Evolutionary conservation across 2,797 vertebrate species (phyloP).

Genomic region (Chaetodon trifasciatus): DNA sequence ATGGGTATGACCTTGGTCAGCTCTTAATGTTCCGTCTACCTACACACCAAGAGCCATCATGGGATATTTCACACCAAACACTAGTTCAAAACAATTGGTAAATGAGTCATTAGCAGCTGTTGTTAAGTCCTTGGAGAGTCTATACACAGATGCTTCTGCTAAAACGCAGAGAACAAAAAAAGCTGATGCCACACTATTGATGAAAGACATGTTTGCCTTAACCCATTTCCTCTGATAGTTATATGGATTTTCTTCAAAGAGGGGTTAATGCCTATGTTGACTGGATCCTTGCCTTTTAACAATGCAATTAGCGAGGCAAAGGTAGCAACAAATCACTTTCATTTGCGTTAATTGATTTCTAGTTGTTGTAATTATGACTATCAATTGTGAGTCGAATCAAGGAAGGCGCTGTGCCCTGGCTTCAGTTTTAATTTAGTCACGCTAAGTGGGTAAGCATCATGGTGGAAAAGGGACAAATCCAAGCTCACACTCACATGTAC

Average conservation of each 20-base stretch:
- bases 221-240: conserved; percentile 70
- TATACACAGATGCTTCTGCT: conserved; percentile 44
- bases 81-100: conserved; percentile 34
- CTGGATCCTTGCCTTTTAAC: conserved; percentile 75
- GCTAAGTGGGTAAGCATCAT: conserved; percentile 44
- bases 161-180: conserved; percentile 37
- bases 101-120: conserved; percentile 53
- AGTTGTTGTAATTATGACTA: conserved; percentile 83
- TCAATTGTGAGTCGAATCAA: conserved; percentile 78
- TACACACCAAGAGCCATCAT: background rate
- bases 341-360: conserved; percentile 82
- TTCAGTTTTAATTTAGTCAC: conserved; percentile 70
- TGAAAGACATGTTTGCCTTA: conserved; percentile 63
- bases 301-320: conserved; percentile 77
- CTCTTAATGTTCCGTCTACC: conserved; percentile 1
- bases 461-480: conserved; percentile 31
- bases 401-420: conserved; percentile 49
- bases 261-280: conserved; percentile 73
- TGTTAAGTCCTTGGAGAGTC: conserved; percentile 34
- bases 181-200: conserved; percentile 59
- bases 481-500: background rate
- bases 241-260: conserved; percentile 76
- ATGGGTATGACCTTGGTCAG: conserved; percentile 17
- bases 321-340: conserved; percentile 78
- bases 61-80: conserved; percentile 16